These are phyloP conservation scores for Watsonalla binaria DNA, from an alignment of 2,888 invertebrate species.

Conservation along the genomic window DNA sequence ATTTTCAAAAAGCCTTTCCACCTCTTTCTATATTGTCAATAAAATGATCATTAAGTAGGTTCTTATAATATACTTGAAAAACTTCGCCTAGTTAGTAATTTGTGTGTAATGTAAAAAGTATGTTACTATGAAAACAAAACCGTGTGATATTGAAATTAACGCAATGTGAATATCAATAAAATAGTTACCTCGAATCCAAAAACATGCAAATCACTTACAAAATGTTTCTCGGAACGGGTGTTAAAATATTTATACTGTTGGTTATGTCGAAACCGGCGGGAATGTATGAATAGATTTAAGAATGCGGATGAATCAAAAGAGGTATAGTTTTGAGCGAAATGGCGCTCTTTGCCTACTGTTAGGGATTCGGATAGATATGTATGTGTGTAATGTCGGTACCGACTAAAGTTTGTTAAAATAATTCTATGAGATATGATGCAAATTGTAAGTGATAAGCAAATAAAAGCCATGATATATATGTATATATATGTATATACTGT, in stretches of 20 bases:
- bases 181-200: conserved; percentile 56
- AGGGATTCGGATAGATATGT: not conserved
- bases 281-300: not conserved
- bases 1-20: no score
- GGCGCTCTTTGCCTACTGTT: no score
- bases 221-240: conserved; percentile 2
- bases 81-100: not conserved
- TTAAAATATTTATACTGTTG: not conserved
- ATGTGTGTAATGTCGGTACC: not conserved
- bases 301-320: no score
- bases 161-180: conserved; percentile 35
- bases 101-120: conserved; percentile 16
- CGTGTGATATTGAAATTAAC: conserved; percentile 55
- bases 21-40: not conserved
- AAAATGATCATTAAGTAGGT: conserved; percentile 2
- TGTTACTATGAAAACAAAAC: conserved; percentile 35
- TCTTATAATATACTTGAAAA: conserved; percentile 17
- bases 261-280: conserved; percentile 5
- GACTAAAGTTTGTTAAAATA: not conserved
- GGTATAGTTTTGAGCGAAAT: no score
- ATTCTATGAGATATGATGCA: not conserved
- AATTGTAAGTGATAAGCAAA: not conserved
- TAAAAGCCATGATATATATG: not conserved
- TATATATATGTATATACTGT: not conserved
- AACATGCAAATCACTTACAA: conserved; percentile 25